phyloP scores from a whole-genome alignment of 2,113 vertebrate genomes.

The Oreotragus oreotragus region DNA sequence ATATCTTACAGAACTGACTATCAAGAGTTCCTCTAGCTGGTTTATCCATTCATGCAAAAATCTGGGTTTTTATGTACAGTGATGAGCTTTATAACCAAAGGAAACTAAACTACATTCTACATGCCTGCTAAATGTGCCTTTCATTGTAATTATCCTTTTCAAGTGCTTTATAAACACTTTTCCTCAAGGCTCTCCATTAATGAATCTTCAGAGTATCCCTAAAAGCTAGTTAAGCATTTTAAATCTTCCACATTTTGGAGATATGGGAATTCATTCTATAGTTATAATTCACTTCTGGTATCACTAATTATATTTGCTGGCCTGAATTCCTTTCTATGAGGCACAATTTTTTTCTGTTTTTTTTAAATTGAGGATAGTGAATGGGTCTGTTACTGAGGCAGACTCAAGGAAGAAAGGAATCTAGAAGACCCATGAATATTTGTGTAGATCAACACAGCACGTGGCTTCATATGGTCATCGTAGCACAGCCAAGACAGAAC shows the following conservation, averaged over 20 bases:
- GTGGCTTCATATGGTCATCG: not conserved
- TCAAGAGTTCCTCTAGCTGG: conserved; percentile 40
- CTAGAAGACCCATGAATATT: not conserved
- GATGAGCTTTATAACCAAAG: conserved; percentile 41
- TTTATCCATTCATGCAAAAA: conserved; percentile 56
- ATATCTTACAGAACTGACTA: conserved; percentile 57
- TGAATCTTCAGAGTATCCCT: conserved; percentile 23
- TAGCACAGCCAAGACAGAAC: not conserved
- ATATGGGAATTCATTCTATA: not conserved
- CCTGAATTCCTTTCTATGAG: not conserved
- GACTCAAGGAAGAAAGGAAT: not conserved
- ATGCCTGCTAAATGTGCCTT: conserved; percentile 49
- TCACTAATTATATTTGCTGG: not conserved
- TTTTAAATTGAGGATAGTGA: not conserved
- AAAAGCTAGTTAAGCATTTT: conserved; percentile 47
- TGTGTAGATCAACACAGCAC: not conserved
- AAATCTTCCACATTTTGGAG: conserved; percentile 16
- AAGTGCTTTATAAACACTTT: conserved; percentile 46
- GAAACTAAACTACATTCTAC: conserved; percentile 21
- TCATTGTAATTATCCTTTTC: conserved; percentile 62
- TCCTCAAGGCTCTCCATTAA: conserved; percentile 32
- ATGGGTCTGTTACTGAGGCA: not conserved
- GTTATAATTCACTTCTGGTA: not conserved
- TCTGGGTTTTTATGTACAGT: conserved; percentile 14
- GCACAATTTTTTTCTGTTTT: not conserved